phyloP scores from a whole-genome alignment of 1,140 invertebrate genomes.

The Scaptomyza graminum region DNA sequence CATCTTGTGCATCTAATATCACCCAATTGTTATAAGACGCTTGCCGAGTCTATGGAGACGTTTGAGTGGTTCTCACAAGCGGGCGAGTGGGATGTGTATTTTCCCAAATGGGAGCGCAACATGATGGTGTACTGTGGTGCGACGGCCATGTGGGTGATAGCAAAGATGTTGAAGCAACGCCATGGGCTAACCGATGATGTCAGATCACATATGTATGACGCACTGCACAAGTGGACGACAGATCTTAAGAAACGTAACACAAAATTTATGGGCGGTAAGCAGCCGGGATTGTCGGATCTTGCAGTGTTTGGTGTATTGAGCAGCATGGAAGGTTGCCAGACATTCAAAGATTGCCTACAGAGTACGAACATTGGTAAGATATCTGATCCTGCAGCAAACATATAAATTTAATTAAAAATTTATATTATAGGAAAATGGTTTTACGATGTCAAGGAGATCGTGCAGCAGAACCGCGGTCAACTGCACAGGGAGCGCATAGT shows the following conservation, averaged over 20 bases:
- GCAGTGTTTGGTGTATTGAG: conserved; percentile 96
- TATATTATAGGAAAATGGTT: conserved; percentile 84
- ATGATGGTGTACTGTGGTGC: conserved; percentile 98
- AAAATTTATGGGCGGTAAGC: conserved; percentile 92
- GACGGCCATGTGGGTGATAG: conserved; percentile 96
- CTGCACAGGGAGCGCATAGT: conserved; percentile 66
- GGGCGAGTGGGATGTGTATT: conserved; percentile 96
- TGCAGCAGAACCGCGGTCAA: conserved; percentile 85
- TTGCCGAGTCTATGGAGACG: conserved; percentile 92
- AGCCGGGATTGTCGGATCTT: conserved; percentile 96
- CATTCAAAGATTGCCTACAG: conserved; percentile 93
- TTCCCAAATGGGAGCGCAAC: conserved; percentile 92
- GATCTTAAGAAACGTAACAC: conserved; percentile 89
- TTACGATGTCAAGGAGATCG: conserved; percentile 84
- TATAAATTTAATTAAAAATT: neutral
- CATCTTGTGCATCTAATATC: conserved; percentile 96
- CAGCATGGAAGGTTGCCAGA: conserved; percentile 97
- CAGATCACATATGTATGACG: conserved; percentile 94
- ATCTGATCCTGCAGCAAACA: neutral
- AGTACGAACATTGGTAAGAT: conserved; percentile 88
- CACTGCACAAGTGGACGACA: conserved; percentile 91
- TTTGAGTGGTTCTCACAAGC: conserved; percentile 96
- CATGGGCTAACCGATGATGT: conserved; percentile 95
- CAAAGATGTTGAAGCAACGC: conserved; percentile 94
- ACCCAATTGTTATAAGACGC: conserved; percentile 97